Conservation (phyloP, 1,140 invertebrate species). For the Antheraea mylitta region DNA sequence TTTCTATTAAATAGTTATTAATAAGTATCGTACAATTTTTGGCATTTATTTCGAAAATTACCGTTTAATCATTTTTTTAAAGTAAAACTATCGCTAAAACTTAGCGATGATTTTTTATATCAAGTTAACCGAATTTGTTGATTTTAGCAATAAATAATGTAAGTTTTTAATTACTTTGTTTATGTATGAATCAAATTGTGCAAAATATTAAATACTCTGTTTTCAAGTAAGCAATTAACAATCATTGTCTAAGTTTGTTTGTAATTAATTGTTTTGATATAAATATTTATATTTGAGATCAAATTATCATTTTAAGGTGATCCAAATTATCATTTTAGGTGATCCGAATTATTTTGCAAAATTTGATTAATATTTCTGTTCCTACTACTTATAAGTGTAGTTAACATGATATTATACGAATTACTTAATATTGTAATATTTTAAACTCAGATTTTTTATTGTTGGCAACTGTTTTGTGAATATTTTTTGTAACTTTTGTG, state of each 20-base stretch:
- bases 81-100: neutral
- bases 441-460: neutral
- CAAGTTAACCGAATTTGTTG: slow-evolving; percentile 1
- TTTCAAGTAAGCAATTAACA: too few species aligned
- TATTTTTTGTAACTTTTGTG: too few species aligned
- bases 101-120: too few species aligned
- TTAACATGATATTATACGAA: neutral
- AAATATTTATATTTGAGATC: too few species aligned
- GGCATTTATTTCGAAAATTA: neutral
- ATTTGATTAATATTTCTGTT: neutral
- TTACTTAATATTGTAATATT: neutral
- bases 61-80: neutral
- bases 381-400: neutral
- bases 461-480: neutral
- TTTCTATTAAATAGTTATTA: neutral
- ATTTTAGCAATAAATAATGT: neutral
- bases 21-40: neutral
- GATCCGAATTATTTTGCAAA: neutral
- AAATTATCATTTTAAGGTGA: neutral
- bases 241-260: too few species aligned
- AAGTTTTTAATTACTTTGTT: neutral
- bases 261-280: too few species aligned
- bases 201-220: neutral
- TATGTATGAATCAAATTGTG: neutral
- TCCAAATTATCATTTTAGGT: too few species aligned